Evolutionary conservation across 2,888 invertebrate species (phyloP).

Genomic region (Microplitis manilae): DNA sequence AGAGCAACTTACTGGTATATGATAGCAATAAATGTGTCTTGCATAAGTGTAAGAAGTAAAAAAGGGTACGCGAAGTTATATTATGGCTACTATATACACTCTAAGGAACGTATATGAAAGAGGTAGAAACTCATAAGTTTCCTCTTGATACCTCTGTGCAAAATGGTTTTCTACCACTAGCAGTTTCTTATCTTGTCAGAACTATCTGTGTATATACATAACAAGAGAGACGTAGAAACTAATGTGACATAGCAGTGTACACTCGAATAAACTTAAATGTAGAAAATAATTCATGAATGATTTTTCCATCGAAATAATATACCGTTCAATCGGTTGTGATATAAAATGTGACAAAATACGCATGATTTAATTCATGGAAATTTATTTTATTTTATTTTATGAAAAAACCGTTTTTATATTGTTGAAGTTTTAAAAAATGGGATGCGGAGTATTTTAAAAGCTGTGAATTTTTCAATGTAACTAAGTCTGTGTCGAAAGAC

Average conservation of each 20-base stretch:
- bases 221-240: not conserved
- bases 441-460: too few relatives aligned
- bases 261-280: conserved; percentile 14
- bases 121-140: conserved; percentile 28
- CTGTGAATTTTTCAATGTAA: too few relatives aligned
- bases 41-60: conserved; percentile 26
- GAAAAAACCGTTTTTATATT: not conserved
- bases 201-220: not conserved
- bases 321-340: not conserved
- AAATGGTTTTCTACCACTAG: conserved; percentile 21
- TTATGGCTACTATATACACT: conserved; percentile 9
- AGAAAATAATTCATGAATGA: conserved; percentile 2
- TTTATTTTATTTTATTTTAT: not conserved
- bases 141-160: conserved; percentile 9
- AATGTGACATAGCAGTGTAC: conserved; percentile 13
- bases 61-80: conserved; percentile 18
- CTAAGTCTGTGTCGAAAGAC: too few relatives aligned
- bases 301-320: not conserved
- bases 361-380: not conserved
- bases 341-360: not conserved
- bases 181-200: conserved; percentile 19
- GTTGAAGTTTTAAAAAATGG: not conserved
- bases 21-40: conserved; percentile 20
- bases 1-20: conserved; percentile 25
- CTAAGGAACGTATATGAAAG: conserved; percentile 17